phyloP scores from a whole-genome alignment of 1,140 invertebrate species.

The Marisa cornuarietis region DNA sequence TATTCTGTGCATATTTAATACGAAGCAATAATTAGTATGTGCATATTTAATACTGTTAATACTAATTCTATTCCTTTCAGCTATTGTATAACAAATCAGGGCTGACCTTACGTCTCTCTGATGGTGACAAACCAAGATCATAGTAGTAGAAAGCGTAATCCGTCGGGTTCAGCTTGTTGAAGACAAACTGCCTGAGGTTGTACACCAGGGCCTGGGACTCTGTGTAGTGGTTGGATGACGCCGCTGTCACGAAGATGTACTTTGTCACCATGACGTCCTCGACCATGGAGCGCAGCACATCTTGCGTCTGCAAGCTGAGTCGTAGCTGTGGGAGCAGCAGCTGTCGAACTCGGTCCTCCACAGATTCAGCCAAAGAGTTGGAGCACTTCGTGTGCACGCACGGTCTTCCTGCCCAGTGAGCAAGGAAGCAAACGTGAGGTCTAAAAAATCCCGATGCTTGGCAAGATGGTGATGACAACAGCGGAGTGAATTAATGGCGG shows the following conservation, averaged over 20 bases:
- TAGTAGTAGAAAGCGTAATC: conserved; percentile 14
- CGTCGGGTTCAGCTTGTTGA: background rate
- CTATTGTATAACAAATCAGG: background rate
- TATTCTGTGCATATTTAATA: too few relatives aligned
- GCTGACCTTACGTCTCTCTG: background rate
- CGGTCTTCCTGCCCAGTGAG: background rate
- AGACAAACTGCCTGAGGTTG: conserved; percentile 17
- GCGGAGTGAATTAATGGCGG: too few relatives aligned
- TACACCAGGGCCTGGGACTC: conserved; percentile 16
- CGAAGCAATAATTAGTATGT: too few relatives aligned
- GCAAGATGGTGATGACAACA: too few relatives aligned
- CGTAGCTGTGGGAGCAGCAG: conserved; percentile 10
- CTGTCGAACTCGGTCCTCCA: background rate
- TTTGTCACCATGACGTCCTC: background rate
- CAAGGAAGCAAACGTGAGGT: too few relatives aligned
- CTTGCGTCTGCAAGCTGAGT: background rate
- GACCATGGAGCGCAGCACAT: background rate
- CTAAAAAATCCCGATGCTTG: too few relatives aligned
- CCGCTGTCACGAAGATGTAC: conserved; percentile 16
- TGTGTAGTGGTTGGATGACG: conserved; percentile 17
- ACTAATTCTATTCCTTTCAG: too few relatives aligned
- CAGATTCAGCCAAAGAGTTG: background rate
- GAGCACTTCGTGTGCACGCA: conserved; percentile 16
- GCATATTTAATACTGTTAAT: too few relatives aligned
- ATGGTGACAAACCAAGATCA: conserved; percentile 13